Percentiles rank a stretch among this genome's conserved stretches.
Conservation (phyloP, 1,140 invertebrate species). For the Meloidogyne hapla region DNA sequence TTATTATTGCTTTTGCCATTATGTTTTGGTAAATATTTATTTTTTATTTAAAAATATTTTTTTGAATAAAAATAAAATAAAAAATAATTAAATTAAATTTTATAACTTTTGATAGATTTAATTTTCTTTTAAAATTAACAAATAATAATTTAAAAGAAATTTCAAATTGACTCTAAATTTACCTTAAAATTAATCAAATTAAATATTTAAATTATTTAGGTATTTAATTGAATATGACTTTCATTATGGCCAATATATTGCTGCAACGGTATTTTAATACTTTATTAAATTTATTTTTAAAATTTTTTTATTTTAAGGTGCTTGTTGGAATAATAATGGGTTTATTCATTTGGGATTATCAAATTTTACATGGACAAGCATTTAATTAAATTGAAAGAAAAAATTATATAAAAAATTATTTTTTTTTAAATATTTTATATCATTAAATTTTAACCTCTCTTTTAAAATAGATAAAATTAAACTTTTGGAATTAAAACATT, state of each 20-base stretch:
- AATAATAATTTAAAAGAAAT: too few species aligned
- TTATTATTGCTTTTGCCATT: conserved; percentile 53
- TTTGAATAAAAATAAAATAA: neutral
- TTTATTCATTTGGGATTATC: conserved; percentile 41
- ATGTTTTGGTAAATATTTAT: conserved; percentile 26
- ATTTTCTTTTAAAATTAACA: too few species aligned
- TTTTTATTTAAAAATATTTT: neutral
- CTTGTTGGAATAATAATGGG: conserved; percentile 34
- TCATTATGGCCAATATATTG: conserved; percentile 44
- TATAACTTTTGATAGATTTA: too few species aligned
- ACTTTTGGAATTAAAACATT: too few species aligned
- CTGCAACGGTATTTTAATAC: conserved; percentile 31
- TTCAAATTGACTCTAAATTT: too few species aligned
- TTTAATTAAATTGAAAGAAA: conserved; percentile 25
- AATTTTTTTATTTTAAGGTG: conserved; percentile 16
- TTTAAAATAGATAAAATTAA: too few species aligned
- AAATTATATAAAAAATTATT: too few species aligned
- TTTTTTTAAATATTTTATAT: too few species aligned
- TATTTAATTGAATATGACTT: conserved; percentile 50
- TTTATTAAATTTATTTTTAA: neutral
- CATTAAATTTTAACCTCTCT: too few species aligned
- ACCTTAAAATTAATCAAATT: too few species aligned
- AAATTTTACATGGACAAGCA: conserved; percentile 40
- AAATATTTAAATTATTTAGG: conserved; percentile 50
- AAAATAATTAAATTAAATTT: neutral